Conservation (phyloP, 1,140 invertebrate species). For the Lepidostoma basale region DNA sequence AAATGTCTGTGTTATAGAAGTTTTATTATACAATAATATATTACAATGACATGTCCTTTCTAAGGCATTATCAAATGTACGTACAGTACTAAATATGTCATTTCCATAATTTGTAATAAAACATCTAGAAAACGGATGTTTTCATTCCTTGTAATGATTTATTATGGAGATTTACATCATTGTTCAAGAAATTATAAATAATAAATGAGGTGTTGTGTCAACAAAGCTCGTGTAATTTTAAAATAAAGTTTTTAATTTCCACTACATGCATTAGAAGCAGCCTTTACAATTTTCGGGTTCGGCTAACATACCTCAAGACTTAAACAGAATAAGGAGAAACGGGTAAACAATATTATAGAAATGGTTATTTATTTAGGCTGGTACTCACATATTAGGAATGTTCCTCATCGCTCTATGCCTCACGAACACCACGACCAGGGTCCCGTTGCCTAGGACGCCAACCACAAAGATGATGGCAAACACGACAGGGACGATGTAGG, state of each 20-base stretch:
- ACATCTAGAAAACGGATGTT: too few species aligned
- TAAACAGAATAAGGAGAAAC: not conserved
- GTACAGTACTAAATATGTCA: too few species aligned
- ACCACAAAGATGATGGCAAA: slow-evolving; percentile 82
- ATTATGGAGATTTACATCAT: too few species aligned
- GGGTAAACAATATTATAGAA: too few species aligned
- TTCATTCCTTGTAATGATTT: too few species aligned
- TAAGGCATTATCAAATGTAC: too few species aligned
- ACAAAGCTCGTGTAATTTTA: not conserved
- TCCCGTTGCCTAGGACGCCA: slow-evolving; percentile 83
- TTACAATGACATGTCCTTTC: too few species aligned
- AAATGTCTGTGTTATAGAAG: too few species aligned
- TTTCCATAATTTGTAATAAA: too few species aligned
- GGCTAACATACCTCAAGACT: not conserved
- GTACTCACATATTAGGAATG: slow-evolving; percentile 80
- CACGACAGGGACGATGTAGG: slow-evolving; percentile 78
- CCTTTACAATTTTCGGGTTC: not conserved
- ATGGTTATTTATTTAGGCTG: not conserved
- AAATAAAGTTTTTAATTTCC: not conserved
- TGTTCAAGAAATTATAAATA: too few species aligned
- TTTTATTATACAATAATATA: too few species aligned
- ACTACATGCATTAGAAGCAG: not conserved
- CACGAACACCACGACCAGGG: slow-evolving; percentile 75
- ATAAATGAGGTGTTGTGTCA: too few species aligned
- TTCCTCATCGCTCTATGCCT: slow-evolving; percentile 76